Evolutionary conservation across 2,797 vertebrate genomes (phyloP).

Genomic region (Microctenopoma stevenorrisi): DNA sequence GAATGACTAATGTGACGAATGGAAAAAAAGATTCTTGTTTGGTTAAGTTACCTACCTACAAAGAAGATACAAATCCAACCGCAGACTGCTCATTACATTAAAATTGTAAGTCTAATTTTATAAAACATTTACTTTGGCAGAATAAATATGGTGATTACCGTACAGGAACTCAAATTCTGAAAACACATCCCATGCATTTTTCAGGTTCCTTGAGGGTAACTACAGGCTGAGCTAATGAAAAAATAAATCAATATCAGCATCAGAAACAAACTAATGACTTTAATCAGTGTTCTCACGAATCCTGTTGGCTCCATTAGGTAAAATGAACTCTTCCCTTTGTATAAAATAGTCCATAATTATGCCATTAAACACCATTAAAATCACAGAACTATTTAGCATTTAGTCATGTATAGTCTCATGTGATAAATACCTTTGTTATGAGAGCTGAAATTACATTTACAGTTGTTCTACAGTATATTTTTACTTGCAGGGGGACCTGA

Average conservation of each 20-base stretch:
- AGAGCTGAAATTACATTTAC: neutral
- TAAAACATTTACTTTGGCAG: constrained; percentile 1
- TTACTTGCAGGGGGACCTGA: too few relatives aligned
- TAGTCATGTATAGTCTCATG: neutral
- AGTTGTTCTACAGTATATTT: neutral
- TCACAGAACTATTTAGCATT: neutral
- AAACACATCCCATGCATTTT: constrained; percentile 9
- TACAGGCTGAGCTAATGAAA: constrained; percentile 9
- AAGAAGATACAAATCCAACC: too few relatives aligned
- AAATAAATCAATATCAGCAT: constrained; percentile 20
- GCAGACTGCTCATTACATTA: neutral
- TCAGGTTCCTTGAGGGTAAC: neutral
- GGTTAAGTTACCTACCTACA: too few relatives aligned
- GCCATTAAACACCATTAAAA: neutral
- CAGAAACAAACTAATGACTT: constrained; percentile 26
- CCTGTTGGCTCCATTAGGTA: neutral
- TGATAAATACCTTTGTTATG: neutral
- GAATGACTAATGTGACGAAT: too few relatives aligned
- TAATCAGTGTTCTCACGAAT: constrained; percentile 4
- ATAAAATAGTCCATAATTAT: neutral
- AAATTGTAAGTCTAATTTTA: neutral
- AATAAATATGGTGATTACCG: neutral
- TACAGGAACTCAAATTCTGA: neutral
- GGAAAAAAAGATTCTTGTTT: too few relatives aligned
- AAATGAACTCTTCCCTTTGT: neutral